Evolutionary conservation across 64 coral and sea anemone species (phyloP).

Genomic region (Pachyseris speciosa): DNA sequence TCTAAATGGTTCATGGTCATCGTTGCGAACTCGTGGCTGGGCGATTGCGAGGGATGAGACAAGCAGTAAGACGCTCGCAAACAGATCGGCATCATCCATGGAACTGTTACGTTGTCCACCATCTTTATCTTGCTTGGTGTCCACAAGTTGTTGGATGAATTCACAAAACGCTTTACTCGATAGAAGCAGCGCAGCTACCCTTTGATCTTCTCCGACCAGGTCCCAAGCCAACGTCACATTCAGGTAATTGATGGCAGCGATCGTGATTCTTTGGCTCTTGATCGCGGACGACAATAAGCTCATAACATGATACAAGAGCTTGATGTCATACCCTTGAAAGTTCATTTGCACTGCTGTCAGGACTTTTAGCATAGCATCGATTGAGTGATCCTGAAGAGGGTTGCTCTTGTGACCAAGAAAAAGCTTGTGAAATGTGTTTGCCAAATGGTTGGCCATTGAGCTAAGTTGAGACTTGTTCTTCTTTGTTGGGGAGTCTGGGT

Average conservation of each 20-base stretch:
- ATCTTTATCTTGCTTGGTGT: not conserved
- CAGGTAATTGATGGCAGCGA: constrained; percentile 66
- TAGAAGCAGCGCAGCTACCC: constrained; percentile 51
- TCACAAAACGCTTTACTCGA: constrained; percentile 34
- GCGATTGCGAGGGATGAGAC: constrained; percentile 40
- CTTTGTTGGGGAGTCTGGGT: not conserved
- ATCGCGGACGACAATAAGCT: constrained; percentile 26
- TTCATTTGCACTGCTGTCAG: constrained; percentile 28
- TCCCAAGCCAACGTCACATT: constrained; percentile 41
- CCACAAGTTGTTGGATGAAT: constrained; percentile 41
- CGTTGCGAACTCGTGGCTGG: not conserved
- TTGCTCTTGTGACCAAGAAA: constrained; percentile 56
- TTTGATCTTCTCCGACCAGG: not conserved
- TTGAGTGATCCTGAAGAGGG: constrained; percentile 26
- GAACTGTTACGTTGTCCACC: not conserved
- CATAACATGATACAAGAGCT: constrained; percentile 73
- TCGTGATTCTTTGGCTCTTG: not conserved
- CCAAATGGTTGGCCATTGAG: not conserved
- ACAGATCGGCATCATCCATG: not conserved
- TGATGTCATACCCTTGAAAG: constrained; percentile 46
- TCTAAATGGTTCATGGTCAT: not conserved
- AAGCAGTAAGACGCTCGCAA: constrained; percentile 44
- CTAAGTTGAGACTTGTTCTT: not conserved
- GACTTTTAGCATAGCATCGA: constrained; percentile 60
- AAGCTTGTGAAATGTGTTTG: constrained; percentile 72